Evolutionary conservation across 2,888 invertebrate species (phyloP), one percentile per base, ranked within the genome.

Genomic region (Calameuta pallipes): DNA sequence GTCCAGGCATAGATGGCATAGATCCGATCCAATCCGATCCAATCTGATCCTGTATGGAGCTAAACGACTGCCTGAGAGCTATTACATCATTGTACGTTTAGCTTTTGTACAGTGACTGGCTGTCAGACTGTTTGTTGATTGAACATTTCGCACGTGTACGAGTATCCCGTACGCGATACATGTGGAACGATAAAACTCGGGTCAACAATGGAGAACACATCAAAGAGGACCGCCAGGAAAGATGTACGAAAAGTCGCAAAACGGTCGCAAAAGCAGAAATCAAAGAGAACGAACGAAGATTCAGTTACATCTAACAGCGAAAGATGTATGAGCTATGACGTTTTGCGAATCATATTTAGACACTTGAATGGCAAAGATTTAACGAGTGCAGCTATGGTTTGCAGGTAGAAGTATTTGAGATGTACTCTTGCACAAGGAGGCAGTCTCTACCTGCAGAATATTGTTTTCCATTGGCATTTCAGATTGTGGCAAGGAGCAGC

Each of bases 261-360:
- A 56, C 56, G 56, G 9, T 56, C 56, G 1, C 56, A 56, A 56
- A 56, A 56, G 15, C 56, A 56, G 23, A 56, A 23, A 56, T 56
- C 56, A 56, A 56, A 56, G 56, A 56, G 6, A 56, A 56, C 56
- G 2, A 23, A 23, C 56, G 23, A 56, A 56, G 71, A 30, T 12
- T 33, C 31, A 71, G 6, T 23, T 71, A 33, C 31, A 34, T 71
- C 71, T 34, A 23, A 30, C 34, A 34, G 15, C 30, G 71, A 30
- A 23, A 71, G 71, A 71, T 71, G 71, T 33, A 75, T 91, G 80
- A 87, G 87, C 73, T 91, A 90, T 41, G 91, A 91, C 69, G 87
- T 90, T 71, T 80, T 90, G 41, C 83, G 88, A 75, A 85, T 89
- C 73, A 85, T 91, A 69, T 90, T 91, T 77, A 84, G 88, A 74